Evolutionary conservation across 2,888 invertebrate genomes (phyloP), one percentile per base, ranked within the genome.

Genomic region (Horisme vitalbata): DNA sequence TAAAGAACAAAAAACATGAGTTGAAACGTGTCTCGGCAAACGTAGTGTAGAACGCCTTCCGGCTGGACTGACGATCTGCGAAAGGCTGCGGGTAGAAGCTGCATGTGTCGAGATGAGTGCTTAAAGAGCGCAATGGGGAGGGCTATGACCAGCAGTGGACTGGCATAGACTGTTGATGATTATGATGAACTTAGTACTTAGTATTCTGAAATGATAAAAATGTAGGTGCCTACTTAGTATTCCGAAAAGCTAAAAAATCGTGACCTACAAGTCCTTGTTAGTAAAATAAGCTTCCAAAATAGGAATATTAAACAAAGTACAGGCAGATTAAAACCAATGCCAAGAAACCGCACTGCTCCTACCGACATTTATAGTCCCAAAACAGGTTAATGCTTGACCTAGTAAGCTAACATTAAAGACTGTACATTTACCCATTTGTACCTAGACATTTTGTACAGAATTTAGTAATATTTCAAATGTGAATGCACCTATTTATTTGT

Each of bases 351-450:
- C 57, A 45, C 26, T 11, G 10, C 10, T 4, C 13, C 8, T 36
- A 36, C 28, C 34, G 20, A 44, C 57, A 59, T 61, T 60, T 61
- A 65, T 61, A 53, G 52, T 51, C 30, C 34, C 41, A 18, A 57
- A 52, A 44, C 47, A 48, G 54, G 60, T 55, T 52, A 57, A 43
- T 39, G 36, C 34, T 35, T 53, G 45, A 36, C 55, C 45, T 24
- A 45, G 37, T 33, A 41, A 37, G 41, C 33, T 46, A 58, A 52
- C 34, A 50, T 36, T 35, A 53, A 49, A 6, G 34, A 48, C 38
- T 14, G 14, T 26, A 28, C 4, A 5, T 32, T 26, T 38, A 35
- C 14, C 15, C 11, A 24, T 13, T 26, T 28, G 45, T 47, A 57
- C 41, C 52, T 54, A 46, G 50, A 38, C 13, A 9, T 13, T 13